Evolutionary conservation across 2,113 vertebrate genomes (phyloP).

Genomic region (Monopterus albus): DNA sequence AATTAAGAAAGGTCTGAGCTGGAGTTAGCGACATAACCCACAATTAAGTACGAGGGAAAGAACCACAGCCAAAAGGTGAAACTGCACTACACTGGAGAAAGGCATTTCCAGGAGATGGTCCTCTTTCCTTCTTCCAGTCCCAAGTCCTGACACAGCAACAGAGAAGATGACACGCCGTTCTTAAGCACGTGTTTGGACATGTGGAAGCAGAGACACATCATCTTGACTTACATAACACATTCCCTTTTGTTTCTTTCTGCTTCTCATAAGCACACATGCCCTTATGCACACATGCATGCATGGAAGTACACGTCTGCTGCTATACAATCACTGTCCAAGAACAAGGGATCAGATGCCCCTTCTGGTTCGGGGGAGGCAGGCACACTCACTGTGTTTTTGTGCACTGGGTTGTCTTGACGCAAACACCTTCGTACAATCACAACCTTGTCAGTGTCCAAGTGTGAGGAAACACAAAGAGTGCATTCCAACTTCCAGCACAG

Average conservation of each 20-base stretch:
- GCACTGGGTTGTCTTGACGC: conserved; percentile 47
- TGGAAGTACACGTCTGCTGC: conserved; percentile 11
- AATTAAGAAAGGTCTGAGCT: conserved; percentile 52
- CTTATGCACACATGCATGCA: background rate
- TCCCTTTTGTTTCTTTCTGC: conserved; percentile 35
- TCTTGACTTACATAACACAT: conserved; percentile 53
- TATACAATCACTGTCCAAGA: conserved; percentile 43
- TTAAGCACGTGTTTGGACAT: conserved; percentile 22
- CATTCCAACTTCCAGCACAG: conserved; percentile 36
- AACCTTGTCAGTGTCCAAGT: conserved; percentile 29
- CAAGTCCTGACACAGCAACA: conserved; percentile 26
- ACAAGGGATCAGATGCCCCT: conserved; percentile 53
- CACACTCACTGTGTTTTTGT: conserved; percentile 36
- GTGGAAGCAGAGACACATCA: conserved; percentile 10
- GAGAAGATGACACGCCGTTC: conserved; percentile 20
- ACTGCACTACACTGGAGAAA: conserved; percentile 16
- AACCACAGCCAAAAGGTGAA: conserved; percentile 23
- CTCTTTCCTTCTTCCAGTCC: conserved; percentile 6
- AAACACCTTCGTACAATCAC: conserved; percentile 33
- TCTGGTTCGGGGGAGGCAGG: conserved; percentile 42
- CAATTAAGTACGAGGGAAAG: conserved; percentile 7
- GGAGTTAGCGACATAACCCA: conserved; percentile 33
- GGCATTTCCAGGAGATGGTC: background rate
- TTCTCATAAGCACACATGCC: conserved; percentile 8
- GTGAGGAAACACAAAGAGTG: conserved; percentile 32